A percentile compares a stretch with the other conserved stretches of the same genome.
phyloP scores from a whole-genome alignment of 2,113 vertebrate genomes.

The Clinocottus analis region DNA sequence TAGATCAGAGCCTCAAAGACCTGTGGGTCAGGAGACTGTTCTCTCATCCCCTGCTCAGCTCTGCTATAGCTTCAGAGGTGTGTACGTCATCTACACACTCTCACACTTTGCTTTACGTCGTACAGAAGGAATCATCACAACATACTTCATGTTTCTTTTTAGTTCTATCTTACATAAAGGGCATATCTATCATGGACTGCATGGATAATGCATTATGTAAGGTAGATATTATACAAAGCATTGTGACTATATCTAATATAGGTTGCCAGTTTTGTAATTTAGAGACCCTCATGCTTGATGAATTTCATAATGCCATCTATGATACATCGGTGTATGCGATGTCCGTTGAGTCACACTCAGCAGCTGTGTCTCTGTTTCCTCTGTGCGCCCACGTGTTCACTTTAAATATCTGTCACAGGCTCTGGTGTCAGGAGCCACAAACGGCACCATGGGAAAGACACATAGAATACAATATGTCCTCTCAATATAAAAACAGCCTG shows the following conservation, averaged over 20 bases:
- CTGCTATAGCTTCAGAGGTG: slow-evolving; percentile 8
- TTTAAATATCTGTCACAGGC: background rate
- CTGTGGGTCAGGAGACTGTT: slow-evolving; percentile 45
- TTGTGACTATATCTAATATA: background rate
- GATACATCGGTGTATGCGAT: background rate
- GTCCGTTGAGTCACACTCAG: background rate
- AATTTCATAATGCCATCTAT: background rate
- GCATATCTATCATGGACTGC: background rate
- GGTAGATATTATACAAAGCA: background rate
- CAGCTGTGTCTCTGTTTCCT: background rate
- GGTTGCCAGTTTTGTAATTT: background rate
- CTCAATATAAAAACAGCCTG: background rate
- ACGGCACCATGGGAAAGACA: background rate
- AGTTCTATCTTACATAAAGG: background rate
- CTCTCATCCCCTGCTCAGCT: slow-evolving; percentile 2
- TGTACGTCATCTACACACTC: background rate
- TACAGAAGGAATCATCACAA: background rate
- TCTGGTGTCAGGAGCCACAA: slow-evolving; percentile 9
- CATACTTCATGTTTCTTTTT: background rate
- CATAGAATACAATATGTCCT: background rate
- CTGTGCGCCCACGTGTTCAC: background rate
- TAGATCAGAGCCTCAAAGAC: slow-evolving; percentile 58
- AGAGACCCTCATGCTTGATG: background rate
- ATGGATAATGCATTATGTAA: background rate
- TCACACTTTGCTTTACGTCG: background rate